phyloP scores from a whole-genome alignment of 1,140 invertebrate genomes.

The Phthorimaea operculella region DNA sequence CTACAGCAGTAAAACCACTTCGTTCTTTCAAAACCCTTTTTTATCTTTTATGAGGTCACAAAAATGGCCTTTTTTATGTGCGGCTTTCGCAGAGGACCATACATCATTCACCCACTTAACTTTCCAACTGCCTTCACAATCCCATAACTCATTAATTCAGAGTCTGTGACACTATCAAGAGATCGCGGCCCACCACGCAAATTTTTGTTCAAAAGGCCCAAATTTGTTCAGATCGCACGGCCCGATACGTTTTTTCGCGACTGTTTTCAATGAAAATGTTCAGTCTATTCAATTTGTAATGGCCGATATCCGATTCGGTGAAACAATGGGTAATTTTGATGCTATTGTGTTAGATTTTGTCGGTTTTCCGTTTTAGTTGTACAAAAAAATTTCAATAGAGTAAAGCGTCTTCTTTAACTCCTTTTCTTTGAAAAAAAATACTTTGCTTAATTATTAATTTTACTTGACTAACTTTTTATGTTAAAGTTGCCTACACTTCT shows the following conservation, averaged over 20 bases:
- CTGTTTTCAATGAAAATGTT: slow-evolving; percentile 17
- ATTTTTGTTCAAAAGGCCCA: slow-evolving; percentile 11
- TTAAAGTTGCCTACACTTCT: too few species aligned
- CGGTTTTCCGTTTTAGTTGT: too few species aligned
- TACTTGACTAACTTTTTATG: too few species aligned
- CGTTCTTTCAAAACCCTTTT: background rate
- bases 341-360: too few species aligned
- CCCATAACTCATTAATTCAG: slow-evolving; percentile 20
- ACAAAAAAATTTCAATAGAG: too few species aligned
- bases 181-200: slow-evolving; percentile 9
- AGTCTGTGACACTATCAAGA: slow-evolving; percentile 17
- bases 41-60: background rate
- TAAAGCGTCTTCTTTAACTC: too few species aligned
- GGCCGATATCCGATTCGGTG: background rate
- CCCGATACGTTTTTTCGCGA: slow-evolving; percentile 21
- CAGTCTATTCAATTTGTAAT: slow-evolving; percentile 17
- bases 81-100: slow-evolving; percentile 7
- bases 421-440: too few species aligned
- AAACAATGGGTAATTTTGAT: too few species aligned
- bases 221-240: slow-evolving; percentile 13
- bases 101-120: slow-evolving; percentile 21
- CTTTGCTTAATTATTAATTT: too few species aligned
- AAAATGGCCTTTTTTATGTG: background rate
- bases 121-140: slow-evolving; percentile 18
- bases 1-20: too few species aligned